Conservation (phyloP, 2,888 invertebrate genomes). For the Ophion slaviceki region DNA sequence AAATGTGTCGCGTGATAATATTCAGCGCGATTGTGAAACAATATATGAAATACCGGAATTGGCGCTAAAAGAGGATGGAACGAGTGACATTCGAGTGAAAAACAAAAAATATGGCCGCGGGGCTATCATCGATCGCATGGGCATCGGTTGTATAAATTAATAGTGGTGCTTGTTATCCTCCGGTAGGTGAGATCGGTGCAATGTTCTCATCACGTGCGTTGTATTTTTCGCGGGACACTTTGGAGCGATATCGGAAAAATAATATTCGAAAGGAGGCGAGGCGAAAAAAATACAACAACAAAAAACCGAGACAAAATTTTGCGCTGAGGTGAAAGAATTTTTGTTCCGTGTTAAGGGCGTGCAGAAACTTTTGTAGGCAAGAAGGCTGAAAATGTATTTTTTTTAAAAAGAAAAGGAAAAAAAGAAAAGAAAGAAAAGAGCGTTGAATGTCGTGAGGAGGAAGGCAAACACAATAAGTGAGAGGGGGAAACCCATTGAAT, state of each 20-base stretch:
- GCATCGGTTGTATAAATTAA: conserved; percentile 57
- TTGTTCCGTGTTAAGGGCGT: not conserved
- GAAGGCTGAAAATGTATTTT: conserved; percentile 41
- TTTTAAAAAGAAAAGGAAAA: conserved; percentile 2
- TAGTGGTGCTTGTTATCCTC: conserved; percentile 66
- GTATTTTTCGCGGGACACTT: conserved; percentile 17
- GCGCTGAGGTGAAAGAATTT: not conserved
- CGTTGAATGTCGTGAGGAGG: not conserved
- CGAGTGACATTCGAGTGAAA: conserved; percentile 12
- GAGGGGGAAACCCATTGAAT: conserved; percentile 47
- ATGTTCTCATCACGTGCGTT: conserved; percentile 52
- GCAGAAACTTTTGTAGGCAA: conserved; percentile 25
- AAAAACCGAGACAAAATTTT: conserved; percentile 13
- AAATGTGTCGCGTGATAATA: conserved; percentile 28
- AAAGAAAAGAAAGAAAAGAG: conserved; percentile 20
- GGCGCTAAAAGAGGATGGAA: not conserved
- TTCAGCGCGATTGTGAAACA: conserved; percentile 35
- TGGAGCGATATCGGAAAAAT: conserved; percentile 3
- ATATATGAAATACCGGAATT: conserved; percentile 25
- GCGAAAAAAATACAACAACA: not conserved
- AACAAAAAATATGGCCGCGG: conserved; percentile 27
- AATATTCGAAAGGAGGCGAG: not conserved
- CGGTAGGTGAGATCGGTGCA: conserved; percentile 66
- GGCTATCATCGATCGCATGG: conserved; percentile 47
- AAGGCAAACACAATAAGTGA: conserved; percentile 24